A percentile compares a stretch with the other conserved stretches of the same genome.
These are phyloP conservation scores for Tautogolabrus adspersus DNA, from an alignment of 2,113 vertebrate genomes.

Conservation along the genomic window DNA sequence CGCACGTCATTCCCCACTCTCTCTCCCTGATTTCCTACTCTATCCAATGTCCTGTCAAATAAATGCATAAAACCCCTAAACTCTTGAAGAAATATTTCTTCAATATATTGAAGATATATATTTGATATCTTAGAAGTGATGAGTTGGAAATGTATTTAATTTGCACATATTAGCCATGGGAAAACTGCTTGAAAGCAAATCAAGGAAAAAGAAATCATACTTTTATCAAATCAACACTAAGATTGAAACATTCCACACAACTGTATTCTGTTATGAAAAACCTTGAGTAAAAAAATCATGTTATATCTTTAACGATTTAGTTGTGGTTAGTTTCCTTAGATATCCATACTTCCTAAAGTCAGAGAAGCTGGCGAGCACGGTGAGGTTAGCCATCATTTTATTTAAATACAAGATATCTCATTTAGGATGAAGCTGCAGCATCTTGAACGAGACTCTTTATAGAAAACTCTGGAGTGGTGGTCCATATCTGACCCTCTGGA, in stretches of 20 bases:
- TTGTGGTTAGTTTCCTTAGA: constrained; percentile 6
- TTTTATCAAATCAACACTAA: not conserved
- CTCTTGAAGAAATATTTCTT: no score
- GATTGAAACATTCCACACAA: not conserved
- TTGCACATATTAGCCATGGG: no score
- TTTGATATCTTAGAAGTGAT: no score
- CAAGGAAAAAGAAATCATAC: not conserved
- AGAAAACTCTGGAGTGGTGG: constrained; percentile 49
- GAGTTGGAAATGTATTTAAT: no score
- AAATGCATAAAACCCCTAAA: no score
- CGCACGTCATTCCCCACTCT: no score
- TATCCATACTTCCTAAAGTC: constrained; percentile 25
- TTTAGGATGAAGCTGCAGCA: constrained; percentile 56
- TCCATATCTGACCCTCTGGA: constrained; percentile 68
- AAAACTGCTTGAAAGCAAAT: constrained; percentile 25
- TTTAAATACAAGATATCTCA: constrained; percentile 40
- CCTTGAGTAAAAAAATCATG: not conserved
- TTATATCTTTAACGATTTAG: not conserved
- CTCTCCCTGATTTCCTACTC: no score
- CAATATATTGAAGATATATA: no score
- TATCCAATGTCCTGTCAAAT: no score
- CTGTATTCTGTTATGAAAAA: no score
- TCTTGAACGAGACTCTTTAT: constrained; percentile 54
- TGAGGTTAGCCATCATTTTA: constrained; percentile 30
- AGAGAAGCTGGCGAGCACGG: constrained; percentile 2